These are phyloP conservation scores for Stegana nigrithorax DNA, from an alignment of 2,888 invertebrate genomes.

Conservation along the genomic window DNA sequence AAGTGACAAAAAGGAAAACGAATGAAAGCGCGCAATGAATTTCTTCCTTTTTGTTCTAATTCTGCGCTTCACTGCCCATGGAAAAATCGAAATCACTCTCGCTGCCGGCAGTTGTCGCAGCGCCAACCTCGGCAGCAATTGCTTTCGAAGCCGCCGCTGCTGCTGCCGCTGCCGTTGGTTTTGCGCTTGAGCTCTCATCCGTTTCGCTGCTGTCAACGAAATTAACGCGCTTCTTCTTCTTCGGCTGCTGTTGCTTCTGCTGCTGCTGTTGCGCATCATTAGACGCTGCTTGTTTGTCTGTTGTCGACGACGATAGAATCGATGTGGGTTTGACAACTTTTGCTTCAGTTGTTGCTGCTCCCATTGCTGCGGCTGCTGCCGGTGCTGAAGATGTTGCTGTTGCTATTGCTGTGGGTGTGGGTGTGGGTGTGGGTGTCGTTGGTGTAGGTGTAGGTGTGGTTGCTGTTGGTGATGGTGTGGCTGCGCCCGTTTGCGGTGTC, in stretches of 20 bases:
- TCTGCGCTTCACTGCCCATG: slow-evolving; percentile 56
- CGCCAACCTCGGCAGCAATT: slow-evolving; percentile 22
- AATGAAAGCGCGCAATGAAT: slow-evolving; percentile 1
- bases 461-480: too few species aligned
- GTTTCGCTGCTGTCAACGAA: slow-evolving; percentile 68
- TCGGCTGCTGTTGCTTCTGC: slow-evolving; percentile 53
- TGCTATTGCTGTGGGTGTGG: slow-evolving; percentile 18
- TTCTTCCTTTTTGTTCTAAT: slow-evolving; percentile 50
- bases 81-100: slow-evolving; percentile 69
- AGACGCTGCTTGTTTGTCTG: slow-evolving; percentile 54
- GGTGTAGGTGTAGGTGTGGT: not conserved
- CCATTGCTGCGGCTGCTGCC: not conserved
- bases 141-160: slow-evolving; percentile 24
- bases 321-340: slow-evolving; percentile 52
- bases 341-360: slow-evolving; percentile 10
- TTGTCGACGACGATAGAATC: slow-evolving; percentile 51
- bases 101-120: slow-evolving; percentile 41
- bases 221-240: slow-evolving; percentile 68
- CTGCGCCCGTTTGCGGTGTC: too few species aligned
- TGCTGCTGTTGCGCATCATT: slow-evolving; percentile 61
- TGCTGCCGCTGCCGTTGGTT: slow-evolving; percentile 28
- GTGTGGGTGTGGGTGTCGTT: not conserved
- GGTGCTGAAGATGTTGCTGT: too few species aligned
- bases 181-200: slow-evolving; percentile 63
- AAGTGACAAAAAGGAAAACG: slow-evolving; percentile 10